Evolutionary conservation across 2,797 vertebrate species (phyloP).

Genomic region (Sebastes cheni): DNA sequence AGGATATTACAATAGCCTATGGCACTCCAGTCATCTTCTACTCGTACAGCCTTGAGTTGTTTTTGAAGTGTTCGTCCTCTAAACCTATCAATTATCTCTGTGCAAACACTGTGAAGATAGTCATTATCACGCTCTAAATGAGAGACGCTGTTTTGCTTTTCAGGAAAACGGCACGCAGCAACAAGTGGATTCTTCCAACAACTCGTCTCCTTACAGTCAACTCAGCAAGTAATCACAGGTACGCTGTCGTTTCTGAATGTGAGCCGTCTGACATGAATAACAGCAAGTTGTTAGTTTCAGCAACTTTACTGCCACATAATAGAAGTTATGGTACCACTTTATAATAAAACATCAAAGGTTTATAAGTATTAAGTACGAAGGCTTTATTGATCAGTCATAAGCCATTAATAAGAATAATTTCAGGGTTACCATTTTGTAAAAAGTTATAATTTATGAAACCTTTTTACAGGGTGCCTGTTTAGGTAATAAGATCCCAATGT

Average conservation of each 20-base stretch:
- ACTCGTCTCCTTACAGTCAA: conserved; percentile 97
- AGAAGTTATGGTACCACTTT: neutral
- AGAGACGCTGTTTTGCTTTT: conserved; percentile 46
- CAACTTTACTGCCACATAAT: neutral
- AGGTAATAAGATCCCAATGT: neutral
- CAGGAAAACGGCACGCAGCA: conserved; percentile 94
- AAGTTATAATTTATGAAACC: neutral
- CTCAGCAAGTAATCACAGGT: conserved; percentile 98
- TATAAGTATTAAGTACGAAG: neutral
- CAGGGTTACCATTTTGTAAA: neutral
- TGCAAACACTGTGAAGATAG: conserved; percentile 15
- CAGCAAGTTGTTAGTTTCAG: neutral
- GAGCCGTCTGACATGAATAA: neutral
- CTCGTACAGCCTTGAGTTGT: conserved; percentile 23
- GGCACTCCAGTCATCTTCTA: conserved; percentile 6
- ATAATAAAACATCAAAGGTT: neutral
- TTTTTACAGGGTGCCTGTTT: neutral
- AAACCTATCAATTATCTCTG: conserved; percentile 58
- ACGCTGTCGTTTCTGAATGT: conserved; percentile 31
- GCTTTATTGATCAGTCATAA: neutral
- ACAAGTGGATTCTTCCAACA: conserved; percentile 95
- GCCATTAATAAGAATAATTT: neutral
- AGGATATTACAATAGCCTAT: conserved; percentile 7
- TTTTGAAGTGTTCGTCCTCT: conserved; percentile 34
- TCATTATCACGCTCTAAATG: conserved; percentile 54